Percentiles rank a stretch among this genome's conserved stretches.
These are phyloP conservation scores for Epizoanthus rinbou DNA, from an alignment of 92 coral and sea anemone species.

Conservation along the genomic window DNA sequence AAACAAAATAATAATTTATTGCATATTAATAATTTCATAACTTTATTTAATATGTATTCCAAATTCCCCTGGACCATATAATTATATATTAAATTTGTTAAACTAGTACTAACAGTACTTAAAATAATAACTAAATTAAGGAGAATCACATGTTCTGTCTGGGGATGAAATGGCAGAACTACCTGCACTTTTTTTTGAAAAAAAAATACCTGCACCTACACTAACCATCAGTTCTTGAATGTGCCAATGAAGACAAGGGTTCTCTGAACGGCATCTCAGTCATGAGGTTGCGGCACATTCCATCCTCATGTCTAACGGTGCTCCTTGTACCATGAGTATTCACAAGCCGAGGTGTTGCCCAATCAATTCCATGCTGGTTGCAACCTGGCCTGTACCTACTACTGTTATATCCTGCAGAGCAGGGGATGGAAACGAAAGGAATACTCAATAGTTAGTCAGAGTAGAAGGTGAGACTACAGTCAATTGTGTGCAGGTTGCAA, in stretches of 20 bases:
- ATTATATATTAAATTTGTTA: no score
- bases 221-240: conserved; percentile 20
- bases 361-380: conserved; percentile 38
- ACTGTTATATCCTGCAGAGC: conserved; percentile 15
- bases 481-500: no score
- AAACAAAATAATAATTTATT: no score
- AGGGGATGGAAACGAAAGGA: background rate
- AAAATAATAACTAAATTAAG: no score
- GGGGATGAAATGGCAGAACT: no score
- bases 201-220: background rate
- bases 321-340: conserved; percentile 41
- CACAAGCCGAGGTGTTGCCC: conserved; percentile 76
- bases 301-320: conserved; percentile 30
- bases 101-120: no score
- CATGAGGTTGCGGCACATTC: conserved; percentile 48
- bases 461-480: background rate
- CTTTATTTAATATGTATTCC: no score
- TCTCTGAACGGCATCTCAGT: conserved; percentile 43
- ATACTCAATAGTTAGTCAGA: background rate
- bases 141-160: no score
- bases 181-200: background rate
- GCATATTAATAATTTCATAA: no score
- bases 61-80: no score
- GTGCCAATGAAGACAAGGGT: background rate
- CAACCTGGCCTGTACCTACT: conserved; percentile 14